phyloP scores from a whole-genome alignment of 2,113 vertebrate genomes.

The Castor canadensis region DNA sequence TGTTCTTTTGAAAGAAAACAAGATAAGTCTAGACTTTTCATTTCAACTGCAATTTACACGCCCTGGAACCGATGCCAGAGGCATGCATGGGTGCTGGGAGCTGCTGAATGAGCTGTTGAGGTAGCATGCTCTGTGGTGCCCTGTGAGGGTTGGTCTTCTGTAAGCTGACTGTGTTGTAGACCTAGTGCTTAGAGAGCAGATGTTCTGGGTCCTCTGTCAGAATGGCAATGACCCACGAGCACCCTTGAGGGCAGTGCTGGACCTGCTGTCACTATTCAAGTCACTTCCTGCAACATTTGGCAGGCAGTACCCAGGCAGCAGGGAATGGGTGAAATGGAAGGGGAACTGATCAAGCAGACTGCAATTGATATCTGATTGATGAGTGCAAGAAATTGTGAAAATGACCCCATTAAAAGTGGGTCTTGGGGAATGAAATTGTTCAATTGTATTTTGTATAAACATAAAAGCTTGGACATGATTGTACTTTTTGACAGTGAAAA shows the following conservation, averaged over 20 bases:
- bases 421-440: background rate
- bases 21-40: background rate
- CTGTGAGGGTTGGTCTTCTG: conserved; percentile 62
- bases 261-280: conserved; percentile 59
- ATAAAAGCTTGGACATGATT: conserved; percentile 31
- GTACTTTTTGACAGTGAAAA: background rate
- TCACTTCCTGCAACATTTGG: conserved; percentile 80
- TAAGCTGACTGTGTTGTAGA: conserved; percentile 55
- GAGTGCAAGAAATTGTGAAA: conserved; percentile 59
- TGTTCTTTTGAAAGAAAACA: background rate
- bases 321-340: conserved; percentile 72
- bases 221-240: conserved; percentile 61
- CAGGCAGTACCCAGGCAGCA: conserved; percentile 77
- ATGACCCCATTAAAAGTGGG: conserved; percentile 61
- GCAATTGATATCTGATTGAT: conserved; percentile 80
- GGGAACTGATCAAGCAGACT: conserved; percentile 70
- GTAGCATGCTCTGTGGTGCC: background rate
- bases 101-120: background rate
- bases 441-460: background rate
- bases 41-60: background rate
- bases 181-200: conserved; percentile 68
- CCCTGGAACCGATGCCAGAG: background rate
- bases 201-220: conserved; percentile 64
- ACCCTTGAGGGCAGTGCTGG: conserved; percentile 47
- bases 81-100: background rate